Base-by-base conservation (phyloP, 2,797 vertebrate species). In the Avahi laniger region DNA sequence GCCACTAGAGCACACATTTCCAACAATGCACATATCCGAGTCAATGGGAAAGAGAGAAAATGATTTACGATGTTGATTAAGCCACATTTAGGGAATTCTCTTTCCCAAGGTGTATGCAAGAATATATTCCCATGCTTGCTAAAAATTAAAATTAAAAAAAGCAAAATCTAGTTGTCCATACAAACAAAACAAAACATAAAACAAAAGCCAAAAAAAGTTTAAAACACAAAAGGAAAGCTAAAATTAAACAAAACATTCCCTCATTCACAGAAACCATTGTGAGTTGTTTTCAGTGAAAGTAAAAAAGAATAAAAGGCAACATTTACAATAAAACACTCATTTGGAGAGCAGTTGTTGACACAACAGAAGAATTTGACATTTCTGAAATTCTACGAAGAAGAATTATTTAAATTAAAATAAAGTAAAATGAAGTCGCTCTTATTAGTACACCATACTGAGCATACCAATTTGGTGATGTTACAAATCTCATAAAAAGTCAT, bases 1-100 rank as follows among this genome's bases (percentile, higher is more conserved):
- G 98, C 98, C 93, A 94, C 96, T 97, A 97, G 98, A 98, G 98
- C 98, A 98, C 97, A 98, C 98, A 97, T 98, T 98, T 98, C 97
- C 97, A 97, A 98, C 95, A 50, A 98, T 91, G 98, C 97, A 98
- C 97, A 96, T 94, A 98, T 96, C 96, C 81, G 95, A 96, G 97
- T 97, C 94, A 92, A 98, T 70, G 98, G 97, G 97, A 98, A 98
- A 98, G 97, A 97, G 98, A 98, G 95, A 94, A 98, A 98, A 98
- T 88, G 97, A 93, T 97, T 96, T 95, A 92, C 97, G 97, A 98
- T 93, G 97, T 96, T 0, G 97, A 97, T 96, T 97, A 97, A 98
- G 98, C 97, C 98, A 98, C 97, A 97, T 96, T 96, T 97, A 97
- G 95, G 93, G 96, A 97, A 84, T 96, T 95, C 50, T 97, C 95